Base-by-base conservation (phyloP, 2,797 vertebrate genomes). In the Sebastes diploproa region DNA sequence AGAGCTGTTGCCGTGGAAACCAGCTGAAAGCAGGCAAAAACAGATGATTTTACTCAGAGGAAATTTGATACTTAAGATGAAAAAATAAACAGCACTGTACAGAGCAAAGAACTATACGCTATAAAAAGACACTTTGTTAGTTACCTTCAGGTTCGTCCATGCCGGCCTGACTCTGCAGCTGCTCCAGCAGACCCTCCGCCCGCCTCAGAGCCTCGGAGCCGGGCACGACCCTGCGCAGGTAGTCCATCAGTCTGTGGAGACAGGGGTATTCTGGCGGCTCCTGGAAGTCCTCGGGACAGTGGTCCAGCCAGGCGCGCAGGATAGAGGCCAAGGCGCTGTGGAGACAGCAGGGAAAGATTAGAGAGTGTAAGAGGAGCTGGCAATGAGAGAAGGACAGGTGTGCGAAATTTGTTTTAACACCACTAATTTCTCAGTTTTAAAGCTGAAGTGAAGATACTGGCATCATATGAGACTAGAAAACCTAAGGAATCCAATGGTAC, bases 261-360 rank as follows among this genome's bases (percentile, higher is more conserved):
- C 96, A 96, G 0, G 94, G 90, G 91, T 97, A 97, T 62, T 94
- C 86, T 0, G 98, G 97, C 0, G 96, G 95, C 83, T 99, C 97
- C 85, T 96, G 94, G 94, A 99, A 99, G 91, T 99, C 98, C 80
- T 99, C 97, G 0, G 97, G 95, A 85, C 97, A 99, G 78, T 99
- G 98, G 89, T 99, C 97, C 5, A 99, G 91, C 98, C 98, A 99
- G 83, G 97, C 96, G 74, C 96, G 93, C 86, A 99, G 88, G 89
- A 98, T 97, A 1, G 97, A 99, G 7, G 97, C 96, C 68, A 98
- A 94, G 2, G 96, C 96, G 71, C 98, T 99, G 84, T 20, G 69
- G 38, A 71, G 46, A 75, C 42, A 68, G 14, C 29, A 32, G 27
- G 27, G 50, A 29, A 65, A 71, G 38, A 25, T 61, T 60, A 50